phyloP scores from a whole-genome alignment of 2,888 invertebrate species.

The Nephrocerus scutellatus region DNA sequence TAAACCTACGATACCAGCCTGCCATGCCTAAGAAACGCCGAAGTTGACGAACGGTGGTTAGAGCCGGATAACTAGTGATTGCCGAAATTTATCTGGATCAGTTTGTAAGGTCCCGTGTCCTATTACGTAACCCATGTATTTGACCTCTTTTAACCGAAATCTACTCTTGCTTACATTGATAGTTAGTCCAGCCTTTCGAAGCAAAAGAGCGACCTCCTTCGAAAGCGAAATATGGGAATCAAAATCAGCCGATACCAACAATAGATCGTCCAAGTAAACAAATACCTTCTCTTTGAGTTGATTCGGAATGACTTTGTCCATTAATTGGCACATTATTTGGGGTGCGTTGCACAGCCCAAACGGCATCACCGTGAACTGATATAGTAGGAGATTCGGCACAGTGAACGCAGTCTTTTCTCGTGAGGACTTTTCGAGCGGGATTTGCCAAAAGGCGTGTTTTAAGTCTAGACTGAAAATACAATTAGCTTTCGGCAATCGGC shows the following conservation, averaged over 20 bases:
- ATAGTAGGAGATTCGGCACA: conserved; percentile 8
- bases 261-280: conserved; percentile 6
- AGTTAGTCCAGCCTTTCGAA: neutral
- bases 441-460: conserved; percentile 14
- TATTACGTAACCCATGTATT: conserved; percentile 6
- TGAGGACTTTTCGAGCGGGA: conserved; percentile 4
- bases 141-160: conserved; percentile 1
- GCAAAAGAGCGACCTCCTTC: neutral
- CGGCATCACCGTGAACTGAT: conserved; percentile 4
- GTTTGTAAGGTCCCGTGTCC: neutral
- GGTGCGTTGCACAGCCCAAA: conserved; percentile 11
- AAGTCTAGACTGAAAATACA: conserved; percentile 12
- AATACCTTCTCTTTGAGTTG: neutral
- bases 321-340: neutral
- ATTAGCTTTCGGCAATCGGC: conserved; percentile 6
- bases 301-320: conserved; percentile 6
- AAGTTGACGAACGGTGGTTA: conserved; percentile 11
- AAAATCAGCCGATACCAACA: neutral
- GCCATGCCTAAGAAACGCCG: conserved; percentile 8
- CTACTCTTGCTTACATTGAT: conserved; percentile 1
- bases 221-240: neutral
- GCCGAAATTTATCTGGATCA: neutral
- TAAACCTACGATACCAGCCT: conserved; percentile 10
- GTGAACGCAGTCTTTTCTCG: conserved; percentile 9
- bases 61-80: conserved; percentile 6